Base-by-base conservation (phyloP, 1,140 invertebrate genomes). In the Bombus pascuorum region DNA sequence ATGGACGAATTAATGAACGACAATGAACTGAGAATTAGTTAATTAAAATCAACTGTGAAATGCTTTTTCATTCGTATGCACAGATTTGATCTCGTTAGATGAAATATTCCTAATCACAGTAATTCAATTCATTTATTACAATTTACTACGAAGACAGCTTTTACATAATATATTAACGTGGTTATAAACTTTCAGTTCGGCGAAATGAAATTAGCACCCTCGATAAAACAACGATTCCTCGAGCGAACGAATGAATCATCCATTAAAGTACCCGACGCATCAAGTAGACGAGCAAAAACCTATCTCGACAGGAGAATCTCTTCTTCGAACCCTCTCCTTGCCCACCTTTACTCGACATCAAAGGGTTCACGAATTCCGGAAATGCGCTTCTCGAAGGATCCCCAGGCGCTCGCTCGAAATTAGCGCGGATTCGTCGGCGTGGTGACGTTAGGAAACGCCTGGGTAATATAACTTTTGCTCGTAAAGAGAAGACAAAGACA, bases 401-500 rank as follows among this genome's bases (percentile, higher is more conserved):
- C 53, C 13, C 18, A 10, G 80, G 25, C 53, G 39, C 65, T 83
- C 47, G 6, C 9, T 44, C 15, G 82, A 84, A 84, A 84, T 84
- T 84, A 84, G 44, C 74, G 15, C 44, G 34, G 75, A 84, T 71
- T 78, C 74, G 81, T 3, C 25, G 42, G 1, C 22, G 13, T 25
- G 37, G 62, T 37, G 75, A 76, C 73, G 65, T 34, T 47, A 34
- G 71, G n/a, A 44, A 44, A 75, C 62, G 75, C 8, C n/a, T 9
- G 28, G 82, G 62, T 80, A 65, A 80, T 85, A 79, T 76, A 85
- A 85, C 83, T 85, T 85, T 85, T 80, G 83, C 44, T 37, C 39
- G 39, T 62, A 72, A 79, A 71, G 42, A n/a, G 34, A 66, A 25
- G 62, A 37, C 34, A 25, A 25, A 83, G 71, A 37, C 8, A 25